Evolutionary conservation across 2,797 vertebrate genomes (phyloP).

Genomic region (Crax fasciolata): DNA sequence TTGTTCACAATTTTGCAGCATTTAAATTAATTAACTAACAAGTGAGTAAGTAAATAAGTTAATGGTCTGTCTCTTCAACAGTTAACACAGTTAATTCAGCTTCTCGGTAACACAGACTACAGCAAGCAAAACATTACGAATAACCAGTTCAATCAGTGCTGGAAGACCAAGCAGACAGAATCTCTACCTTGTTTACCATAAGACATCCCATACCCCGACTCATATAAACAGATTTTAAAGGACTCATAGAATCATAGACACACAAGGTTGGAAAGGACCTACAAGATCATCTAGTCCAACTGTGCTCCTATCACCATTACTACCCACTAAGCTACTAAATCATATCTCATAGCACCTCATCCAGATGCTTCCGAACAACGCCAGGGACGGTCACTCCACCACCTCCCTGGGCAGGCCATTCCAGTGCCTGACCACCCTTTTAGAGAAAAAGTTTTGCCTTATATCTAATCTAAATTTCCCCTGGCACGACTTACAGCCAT

Average conservation of each 20-base stretch:
- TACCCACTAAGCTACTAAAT: too few relatives aligned
- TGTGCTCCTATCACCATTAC: too few relatives aligned
- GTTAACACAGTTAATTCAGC: background rate
- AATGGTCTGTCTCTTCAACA: background rate
- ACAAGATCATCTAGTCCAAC: too few relatives aligned
- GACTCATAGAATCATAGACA: background rate
- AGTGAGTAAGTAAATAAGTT: slow-evolving; percentile 38
- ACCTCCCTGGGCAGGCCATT: too few relatives aligned
- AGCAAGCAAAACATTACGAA: background rate
- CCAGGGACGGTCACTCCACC: too few relatives aligned
- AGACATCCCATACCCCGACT: background rate
- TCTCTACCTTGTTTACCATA: background rate
- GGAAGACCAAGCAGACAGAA: background rate
- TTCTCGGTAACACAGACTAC: background rate
- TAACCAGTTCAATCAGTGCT: background rate
- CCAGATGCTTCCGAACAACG: too few relatives aligned
- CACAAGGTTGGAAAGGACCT: too few relatives aligned
- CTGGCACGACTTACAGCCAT: too few relatives aligned
- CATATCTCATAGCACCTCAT: too few relatives aligned
- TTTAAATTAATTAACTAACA: slow-evolving; percentile 52
- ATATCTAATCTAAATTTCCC: too few relatives aligned
- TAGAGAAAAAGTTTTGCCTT: too few relatives aligned
- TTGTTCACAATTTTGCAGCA: slow-evolving; percentile 33
- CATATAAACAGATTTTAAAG: background rate
- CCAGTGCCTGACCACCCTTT: too few relatives aligned